Conservation (phyloP, 2,888 invertebrate genomes). For the Asteroscopus sphinx region DNA sequence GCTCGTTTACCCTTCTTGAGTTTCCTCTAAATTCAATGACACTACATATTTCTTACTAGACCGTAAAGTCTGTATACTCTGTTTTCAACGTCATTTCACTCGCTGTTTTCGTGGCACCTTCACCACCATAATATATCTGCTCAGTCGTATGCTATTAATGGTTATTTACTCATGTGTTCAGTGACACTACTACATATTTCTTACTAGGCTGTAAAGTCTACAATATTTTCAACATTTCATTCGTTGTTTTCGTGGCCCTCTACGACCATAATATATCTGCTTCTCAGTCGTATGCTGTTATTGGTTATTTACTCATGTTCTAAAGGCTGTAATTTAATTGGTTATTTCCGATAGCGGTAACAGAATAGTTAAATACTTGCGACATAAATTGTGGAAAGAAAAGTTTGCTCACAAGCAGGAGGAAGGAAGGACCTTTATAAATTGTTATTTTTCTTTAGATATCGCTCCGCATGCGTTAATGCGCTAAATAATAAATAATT, state of each 20-base stretch:
- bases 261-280: conserved; percentile 8
- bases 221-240: not conserved
- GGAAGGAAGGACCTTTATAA: too few relatives aligned
- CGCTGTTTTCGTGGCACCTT: conserved; percentile 13
- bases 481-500: too few relatives aligned
- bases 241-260: conserved; percentile 3
- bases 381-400: not conserved
- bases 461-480: too few relatives aligned
- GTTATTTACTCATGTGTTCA: conserved; percentile 2
- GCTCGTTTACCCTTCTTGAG: too few relatives aligned
- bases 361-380: conserved; percentile 4
- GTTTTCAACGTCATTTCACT: not conserved
- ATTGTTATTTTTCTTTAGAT: too few relatives aligned
- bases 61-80: too few relatives aligned
- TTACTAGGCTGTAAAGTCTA: too few relatives aligned
- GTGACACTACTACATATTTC: too few relatives aligned
- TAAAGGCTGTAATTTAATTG: conserved; percentile 17
- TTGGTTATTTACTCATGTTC: not conserved
- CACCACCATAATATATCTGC: conserved; percentile 8
- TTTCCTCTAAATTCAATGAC: too few relatives aligned
- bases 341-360: conserved; percentile 9
- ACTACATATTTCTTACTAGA: too few relatives aligned
- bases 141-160: conserved; percentile 9
- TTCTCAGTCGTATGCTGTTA: conserved; percentile 10
- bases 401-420: too few relatives aligned